Evolutionary conservation across 2,113 vertebrate genomes (phyloP).

Genomic region (Lonchura striata): DNA sequence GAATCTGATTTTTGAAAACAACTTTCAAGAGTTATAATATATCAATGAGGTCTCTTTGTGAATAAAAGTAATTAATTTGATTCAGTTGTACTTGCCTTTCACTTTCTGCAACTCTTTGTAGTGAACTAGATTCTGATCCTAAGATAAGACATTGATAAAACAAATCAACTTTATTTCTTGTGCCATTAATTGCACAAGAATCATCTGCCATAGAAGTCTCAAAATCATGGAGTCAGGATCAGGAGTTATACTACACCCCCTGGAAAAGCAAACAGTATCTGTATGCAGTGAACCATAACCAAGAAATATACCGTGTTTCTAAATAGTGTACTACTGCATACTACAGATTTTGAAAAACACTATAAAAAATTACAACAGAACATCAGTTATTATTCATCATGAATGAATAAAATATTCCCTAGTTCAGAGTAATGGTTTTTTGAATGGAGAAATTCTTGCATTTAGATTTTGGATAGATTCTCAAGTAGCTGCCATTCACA

Average conservation of each 20-base stretch:
- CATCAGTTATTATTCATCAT: not conserved
- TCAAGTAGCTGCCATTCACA: not conserved
- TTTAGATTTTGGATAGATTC: not conserved
- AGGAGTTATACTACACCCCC: not conserved
- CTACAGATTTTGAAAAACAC: not conserved
- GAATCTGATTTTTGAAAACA: not conserved
- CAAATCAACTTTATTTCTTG: not conserved
- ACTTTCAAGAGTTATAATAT: not conserved
- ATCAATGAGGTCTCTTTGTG: not conserved
- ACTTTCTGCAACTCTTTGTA: not conserved
- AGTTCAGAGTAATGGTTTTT: not conserved
- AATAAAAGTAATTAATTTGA: not conserved
- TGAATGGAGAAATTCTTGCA: not conserved
- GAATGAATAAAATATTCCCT: not conserved
- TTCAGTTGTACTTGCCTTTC: not conserved
- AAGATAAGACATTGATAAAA: not conserved
- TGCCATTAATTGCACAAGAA: not conserved
- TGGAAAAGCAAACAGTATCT: not conserved
- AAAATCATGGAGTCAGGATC: not conserved
- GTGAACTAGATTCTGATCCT: not conserved
- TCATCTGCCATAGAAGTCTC: not conserved
- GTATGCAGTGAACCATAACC: fast-evolving
- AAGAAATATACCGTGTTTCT: not conserved
- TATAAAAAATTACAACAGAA: not conserved
- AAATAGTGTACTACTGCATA: not conserved